These are phyloP conservation scores for Ophiothrix spiculata DNA, from an alignment of 35 echinoderm and acorn worm species.

Conservation along the genomic window DNA sequence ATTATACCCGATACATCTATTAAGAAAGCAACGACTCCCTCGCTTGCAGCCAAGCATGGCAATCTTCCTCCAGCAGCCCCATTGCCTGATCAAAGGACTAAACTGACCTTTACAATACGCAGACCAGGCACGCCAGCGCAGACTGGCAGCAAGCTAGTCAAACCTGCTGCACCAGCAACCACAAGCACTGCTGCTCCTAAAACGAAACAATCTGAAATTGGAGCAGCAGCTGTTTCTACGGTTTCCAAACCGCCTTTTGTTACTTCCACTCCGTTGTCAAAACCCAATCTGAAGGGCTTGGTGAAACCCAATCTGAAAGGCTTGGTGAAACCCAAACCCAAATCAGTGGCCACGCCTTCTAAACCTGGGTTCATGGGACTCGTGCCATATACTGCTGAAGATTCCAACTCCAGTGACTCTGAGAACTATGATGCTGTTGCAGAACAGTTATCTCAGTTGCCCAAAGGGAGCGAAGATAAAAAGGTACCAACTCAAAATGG, in stretches of 20 bases:
- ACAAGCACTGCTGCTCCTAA: not conserved
- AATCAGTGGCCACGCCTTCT: constrained; percentile 9
- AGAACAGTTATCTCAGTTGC: constrained; percentile 39
- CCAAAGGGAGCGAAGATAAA: not conserved
- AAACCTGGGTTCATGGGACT: constrained; percentile 34
- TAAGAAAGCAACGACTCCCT: not conserved
- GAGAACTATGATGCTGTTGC: constrained; percentile 77
- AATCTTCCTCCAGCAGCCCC: constrained; percentile 36
- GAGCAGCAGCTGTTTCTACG: not conserved
- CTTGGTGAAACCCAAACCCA: constrained; percentile 37
- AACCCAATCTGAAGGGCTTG: constrained; percentile 8
- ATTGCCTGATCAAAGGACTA: constrained; percentile 39
- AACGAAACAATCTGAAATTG: not conserved
- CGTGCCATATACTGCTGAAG: constrained; percentile 66
- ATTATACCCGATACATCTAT: constrained; percentile 27
- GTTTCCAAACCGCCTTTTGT: not conserved
- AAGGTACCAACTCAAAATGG: not conserved
- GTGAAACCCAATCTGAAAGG: constrained; percentile 6
- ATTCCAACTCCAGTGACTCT: constrained; percentile 71
- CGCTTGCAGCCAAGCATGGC: constrained; percentile 36
- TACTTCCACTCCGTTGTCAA: not conserved
- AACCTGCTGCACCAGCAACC: no score
- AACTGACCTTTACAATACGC: constrained; percentile 57
- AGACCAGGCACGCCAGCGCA: not conserved
- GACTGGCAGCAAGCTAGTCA: not conserved